Base-by-base conservation (phyloP, 2,113 vertebrate species). In the Perccottus glenii region DNA sequence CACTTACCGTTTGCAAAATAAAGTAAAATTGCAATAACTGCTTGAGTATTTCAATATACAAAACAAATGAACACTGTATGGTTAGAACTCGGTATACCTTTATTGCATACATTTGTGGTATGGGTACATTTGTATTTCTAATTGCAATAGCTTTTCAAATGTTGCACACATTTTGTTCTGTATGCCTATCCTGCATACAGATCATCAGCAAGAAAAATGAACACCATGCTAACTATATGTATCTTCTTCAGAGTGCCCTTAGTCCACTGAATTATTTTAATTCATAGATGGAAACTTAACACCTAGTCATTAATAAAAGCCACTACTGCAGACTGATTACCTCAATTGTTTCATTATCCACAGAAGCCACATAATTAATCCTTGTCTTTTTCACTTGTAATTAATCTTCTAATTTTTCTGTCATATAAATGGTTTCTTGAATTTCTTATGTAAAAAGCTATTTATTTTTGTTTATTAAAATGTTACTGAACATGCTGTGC, bases 401-500 rank as follows among this genome's bases (percentile, higher is more conserved):
- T 64, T 65, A 64, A 50, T 76, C 83, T 78, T 44, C 75, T 77
- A 0, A 64, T 77, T 78, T 82, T 7, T 70, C 72, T 85, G 73
- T 79, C 75, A 77, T 83, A 75, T 84, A 64, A 75, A 75, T 55
- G 64, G 77, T 87, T 85, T 86, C 49, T 80, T 81, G 59, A 85
- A 87, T 88, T 88, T 88, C 75, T 59, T 85, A 85, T 88, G 77
- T 89, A 80, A 76, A 62, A 86, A 56, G 72, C 85, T 93, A 93
- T 93, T 93, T 93, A 92, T 93, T 92, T 92, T 91, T 90, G 83
- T 91, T 92, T 91, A 90, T 87, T 57, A 64, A 76, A 82, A 75
- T 64, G 60, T 80, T 65, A 90, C 91, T 92, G 91, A 92, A 92
- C 88, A 90, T 93, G 93, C 93, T 92, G 92, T 89, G 92, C 91